Conservation (phyloP, 2,888 invertebrate genomes). For the Hemistola chrysoprasaria region DNA sequence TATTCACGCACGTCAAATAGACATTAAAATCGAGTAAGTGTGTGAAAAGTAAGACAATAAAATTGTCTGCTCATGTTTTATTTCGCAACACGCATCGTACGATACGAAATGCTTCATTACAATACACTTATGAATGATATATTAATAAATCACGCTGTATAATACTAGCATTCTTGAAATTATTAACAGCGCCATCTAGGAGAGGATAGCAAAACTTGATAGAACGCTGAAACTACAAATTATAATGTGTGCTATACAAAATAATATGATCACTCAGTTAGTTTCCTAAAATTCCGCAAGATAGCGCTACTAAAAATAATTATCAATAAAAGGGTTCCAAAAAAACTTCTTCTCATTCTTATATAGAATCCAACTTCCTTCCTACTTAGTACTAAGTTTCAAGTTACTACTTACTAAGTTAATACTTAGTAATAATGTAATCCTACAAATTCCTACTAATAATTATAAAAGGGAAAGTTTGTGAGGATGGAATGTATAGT, state of each 20-base stretch:
- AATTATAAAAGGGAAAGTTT: no score
- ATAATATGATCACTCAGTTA: no score
- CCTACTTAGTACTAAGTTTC: no score
- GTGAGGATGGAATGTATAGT: no score
- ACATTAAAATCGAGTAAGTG: conserved; percentile 8
- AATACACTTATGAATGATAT: conserved; percentile 11
- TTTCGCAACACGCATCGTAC: background rate
- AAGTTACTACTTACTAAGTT: no score
- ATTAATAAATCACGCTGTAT: background rate
- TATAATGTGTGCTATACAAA: no score
- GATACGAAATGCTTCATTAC: conserved; percentile 14
- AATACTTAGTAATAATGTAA: no score
- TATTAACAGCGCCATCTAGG: conserved; percentile 4
- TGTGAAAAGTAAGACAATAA: conserved; percentile 18
- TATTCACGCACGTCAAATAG: conserved; percentile 12
- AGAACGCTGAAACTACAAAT: background rate
- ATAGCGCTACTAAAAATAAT: conserved; percentile 2
- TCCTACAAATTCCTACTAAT: no score
- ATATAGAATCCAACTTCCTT: no score
- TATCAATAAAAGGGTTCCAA: no score
- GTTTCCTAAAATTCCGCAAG: background rate
- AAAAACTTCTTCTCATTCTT: no score
- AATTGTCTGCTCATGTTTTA: conserved; percentile 7
- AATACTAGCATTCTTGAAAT: conserved; percentile 9
- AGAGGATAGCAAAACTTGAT: background rate